Base-by-base conservation (phyloP, 2,797 vertebrate genomes). In the Graptemys geographica region DNA sequence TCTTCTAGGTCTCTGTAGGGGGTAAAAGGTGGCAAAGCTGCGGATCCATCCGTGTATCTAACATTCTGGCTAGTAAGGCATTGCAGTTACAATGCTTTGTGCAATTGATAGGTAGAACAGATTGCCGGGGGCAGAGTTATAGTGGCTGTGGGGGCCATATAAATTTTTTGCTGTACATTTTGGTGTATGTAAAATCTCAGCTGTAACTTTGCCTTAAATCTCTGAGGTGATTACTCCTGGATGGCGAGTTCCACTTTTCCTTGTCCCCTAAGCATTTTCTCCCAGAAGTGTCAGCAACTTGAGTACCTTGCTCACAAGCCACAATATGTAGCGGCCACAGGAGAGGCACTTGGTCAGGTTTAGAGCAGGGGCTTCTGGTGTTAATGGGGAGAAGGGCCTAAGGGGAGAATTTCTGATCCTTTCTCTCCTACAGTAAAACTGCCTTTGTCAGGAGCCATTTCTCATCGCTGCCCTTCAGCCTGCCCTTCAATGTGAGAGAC, bases 401-500 rank as follows among this genome's bases (percentile, higher is more conserved):
- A 84, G 33, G 52, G n/a, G 4, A 72, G 65, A 49, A 41, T 31
- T 4, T 53, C 74, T 44, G 49, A 44, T 72, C 85, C 53, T 81
- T 74, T 44, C 52, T 52, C 55, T 91, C 90, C 52, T 72, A 41
- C 65, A 74, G 59, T 25, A 51, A 27, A 81, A 79, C 91, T 92
- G 81, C 52, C 79, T 87, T 82, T 51, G 59, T 80, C 8, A 90
- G 87, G 85, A 86, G 81, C 87, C 79, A 51, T 85, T 93, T 92
- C 92, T 89, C 97, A 87, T 88, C 0, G 0, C 93, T 96, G 97
- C 92, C 98, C 97, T 98, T 98, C 92, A 96, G 41, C 62, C 56
- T 96, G 96, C 89, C 94, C 96, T 97, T 95, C 96, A 95, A 87
- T 56, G 89, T 91, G 87, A 86, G 95, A 87, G 95, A 86, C 90